phyloP scores from a whole-genome alignment of 2,888 invertebrate genomes.

The Dynastes grantii region DNA sequence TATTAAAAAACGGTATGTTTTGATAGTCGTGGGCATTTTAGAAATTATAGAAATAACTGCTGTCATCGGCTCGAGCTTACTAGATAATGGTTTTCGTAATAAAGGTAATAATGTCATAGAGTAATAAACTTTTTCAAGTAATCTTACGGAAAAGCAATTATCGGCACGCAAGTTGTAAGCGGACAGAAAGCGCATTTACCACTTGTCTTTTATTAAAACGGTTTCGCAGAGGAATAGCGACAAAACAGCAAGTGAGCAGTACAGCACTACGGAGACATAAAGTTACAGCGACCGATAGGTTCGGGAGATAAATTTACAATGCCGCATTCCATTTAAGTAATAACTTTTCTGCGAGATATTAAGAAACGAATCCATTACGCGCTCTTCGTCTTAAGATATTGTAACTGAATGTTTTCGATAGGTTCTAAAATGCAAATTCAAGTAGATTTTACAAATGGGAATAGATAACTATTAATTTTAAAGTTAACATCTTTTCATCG shows the following conservation, averaged over 20 bases:
- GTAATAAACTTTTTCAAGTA: conserved; percentile 32
- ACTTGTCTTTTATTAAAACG: conserved; percentile 16
- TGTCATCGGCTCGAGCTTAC: background rate
- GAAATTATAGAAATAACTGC: background rate
- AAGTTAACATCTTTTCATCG: too few species aligned
- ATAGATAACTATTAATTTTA: too few species aligned
- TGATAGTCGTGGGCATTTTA: background rate
- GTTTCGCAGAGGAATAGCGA: background rate
- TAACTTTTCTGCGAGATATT: too few species aligned
- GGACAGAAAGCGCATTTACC: background rate
- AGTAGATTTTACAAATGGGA: too few species aligned
- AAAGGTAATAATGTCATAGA: conserved; percentile 31
- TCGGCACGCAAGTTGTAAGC: conserved; percentile 24
- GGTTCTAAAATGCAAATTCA: too few species aligned
- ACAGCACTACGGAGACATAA: background rate
- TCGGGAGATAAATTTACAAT: too few species aligned
- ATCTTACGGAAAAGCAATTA: conserved; percentile 39
- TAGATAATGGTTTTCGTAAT: conserved; percentile 31
- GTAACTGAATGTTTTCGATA: too few species aligned
- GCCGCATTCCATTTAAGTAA: too few species aligned
- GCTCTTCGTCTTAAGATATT: too few species aligned
- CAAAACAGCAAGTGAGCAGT: background rate
- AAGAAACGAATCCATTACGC: too few species aligned
- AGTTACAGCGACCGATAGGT: background rate
- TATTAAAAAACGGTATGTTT: background rate